Evolutionary conservation across 2,888 invertebrate genomes (phyloP).

Genomic region (Lacanobia oleracea): DNA sequence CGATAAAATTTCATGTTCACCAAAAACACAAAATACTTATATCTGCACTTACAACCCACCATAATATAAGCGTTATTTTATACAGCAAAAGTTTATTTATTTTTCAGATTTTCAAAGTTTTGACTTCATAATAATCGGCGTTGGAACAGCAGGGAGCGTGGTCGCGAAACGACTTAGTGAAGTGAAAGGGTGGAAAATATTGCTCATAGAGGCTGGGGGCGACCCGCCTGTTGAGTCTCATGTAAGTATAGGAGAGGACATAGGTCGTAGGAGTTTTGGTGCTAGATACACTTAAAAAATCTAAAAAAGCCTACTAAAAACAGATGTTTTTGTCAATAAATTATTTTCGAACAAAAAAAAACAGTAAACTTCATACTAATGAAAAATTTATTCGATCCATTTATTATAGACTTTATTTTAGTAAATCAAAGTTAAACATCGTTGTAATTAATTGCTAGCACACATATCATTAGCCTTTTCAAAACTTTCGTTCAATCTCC

Average conservation of each 20-base stretch:
- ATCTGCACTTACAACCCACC: not conserved
- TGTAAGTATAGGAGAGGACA: constrained; percentile 66
- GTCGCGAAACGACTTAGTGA: constrained; percentile 90
- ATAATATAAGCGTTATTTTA: not conserved
- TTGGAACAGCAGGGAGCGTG: constrained; percentile 91
- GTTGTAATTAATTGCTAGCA: too few relatives aligned
- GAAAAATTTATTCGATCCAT: too few relatives aligned
- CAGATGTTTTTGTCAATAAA: too few relatives aligned
- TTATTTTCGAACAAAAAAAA: too few relatives aligned
- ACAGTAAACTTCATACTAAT: too few relatives aligned
- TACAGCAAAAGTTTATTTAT: not conserved
- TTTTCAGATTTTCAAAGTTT: constrained; percentile 67
- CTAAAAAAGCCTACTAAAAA: not conserved
- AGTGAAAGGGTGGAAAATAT: constrained; percentile 58
- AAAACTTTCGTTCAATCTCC: not conserved
- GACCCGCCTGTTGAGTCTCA: constrained; percentile 64
- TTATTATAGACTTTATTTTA: too few relatives aligned
- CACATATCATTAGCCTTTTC: too few relatives aligned
- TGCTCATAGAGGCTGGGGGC: constrained; percentile 66
- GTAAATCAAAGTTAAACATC: too few relatives aligned
- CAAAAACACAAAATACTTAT: not conserved
- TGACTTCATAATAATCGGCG: constrained; percentile 91
- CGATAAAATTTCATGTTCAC: not conserved
- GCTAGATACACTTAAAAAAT: not conserved
- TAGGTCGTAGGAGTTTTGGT: not conserved